Base-by-base conservation (phyloP, 2,888 invertebrate species). In the Eupithecia dodoneata region DNA sequence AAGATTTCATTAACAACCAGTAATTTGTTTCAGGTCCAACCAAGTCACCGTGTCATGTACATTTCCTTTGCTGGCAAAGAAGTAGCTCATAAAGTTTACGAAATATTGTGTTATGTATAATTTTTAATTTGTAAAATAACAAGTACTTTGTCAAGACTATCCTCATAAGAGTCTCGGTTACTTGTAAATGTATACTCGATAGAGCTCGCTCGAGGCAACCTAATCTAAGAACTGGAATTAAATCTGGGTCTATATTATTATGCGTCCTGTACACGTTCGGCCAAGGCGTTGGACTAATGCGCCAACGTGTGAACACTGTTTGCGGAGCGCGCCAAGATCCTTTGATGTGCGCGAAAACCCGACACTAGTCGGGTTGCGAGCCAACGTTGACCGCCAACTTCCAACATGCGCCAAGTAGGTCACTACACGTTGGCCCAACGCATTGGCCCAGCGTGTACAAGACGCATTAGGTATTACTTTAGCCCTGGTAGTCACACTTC, bases 21-120 rank as follows among this genome's bases (percentile, higher is more conserved):
- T 52, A 30, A 76, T 82, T 78, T 77, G 42, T 86, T 90, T 59
- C 91, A 94, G 94, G 87, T 94, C 15, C 94, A 94, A 66, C 91
- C 91, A 0, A 93, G 92, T 79, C 94, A 94, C 87, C 89, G 89
- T 75, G 83, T 78, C 2, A 81, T 94, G 89, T 94, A 95, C 81
- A 87, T 94, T 2, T 91, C 94, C 0, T 94, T 92, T 76, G 90
- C 85, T 1, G 94, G 94, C 30, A 85, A 91, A 55, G 95, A 95
- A 83, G 63, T 93, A 10, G 82, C 91, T 1, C 92, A 94, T 83
- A 88, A 86, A 59, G 73, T 65, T 0, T 95, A 92, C 80, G 94
- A 95, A 88, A 88, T 93, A 15, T 73, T 95, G 73, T 93, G 93
- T 82, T 85, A 83, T n/a, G 86, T 87, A 66, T 91, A 86, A 81